Conservation (phyloP, 2,888 invertebrate species). For the Orthonevra nobilis region DNA sequence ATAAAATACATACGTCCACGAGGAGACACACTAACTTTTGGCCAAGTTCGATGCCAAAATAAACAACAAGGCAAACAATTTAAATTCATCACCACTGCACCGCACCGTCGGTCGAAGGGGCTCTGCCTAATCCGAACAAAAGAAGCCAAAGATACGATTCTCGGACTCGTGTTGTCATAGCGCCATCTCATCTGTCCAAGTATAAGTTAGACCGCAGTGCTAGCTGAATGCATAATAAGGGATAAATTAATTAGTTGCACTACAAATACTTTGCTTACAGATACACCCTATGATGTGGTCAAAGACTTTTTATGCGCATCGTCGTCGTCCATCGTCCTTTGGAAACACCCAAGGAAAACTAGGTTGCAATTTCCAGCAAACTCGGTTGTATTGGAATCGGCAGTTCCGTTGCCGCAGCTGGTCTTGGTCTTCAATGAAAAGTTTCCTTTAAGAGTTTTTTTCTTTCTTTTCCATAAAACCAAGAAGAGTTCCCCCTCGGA, state of each 20-base stretch:
- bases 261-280: conserved; percentile 19
- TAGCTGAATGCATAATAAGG: conserved; percentile 53
- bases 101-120: too few species aligned
- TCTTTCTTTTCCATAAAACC: conserved; percentile 52
- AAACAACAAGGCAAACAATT: conserved; percentile 27
- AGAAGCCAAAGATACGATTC: too few species aligned
- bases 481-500: conserved; percentile 33
- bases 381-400: conserved; percentile 44
- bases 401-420: conserved; percentile 53
- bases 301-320: conserved; percentile 60
- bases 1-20: too few species aligned
- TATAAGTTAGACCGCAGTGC: conserved; percentile 36
- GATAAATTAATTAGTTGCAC: conserved; percentile 63
- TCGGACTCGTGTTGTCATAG: conserved; percentile 5
- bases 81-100: conserved; percentile 3
- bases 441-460: conserved; percentile 28
- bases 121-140: too few species aligned
- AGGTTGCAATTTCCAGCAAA: conserved; percentile 21
- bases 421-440: conserved; percentile 7
- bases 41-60: conserved; percentile 45
- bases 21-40: conserved; percentile 25
- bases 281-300: conserved; percentile 32
- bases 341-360: not conserved
- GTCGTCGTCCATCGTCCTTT: conserved; percentile 7
- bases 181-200: conserved; percentile 17